Evolutionary conservation across 2,797 vertebrate genomes (phyloP), one percentile per base, ranked within the genome.

Genomic region (Sciurus carolinensis): DNA sequence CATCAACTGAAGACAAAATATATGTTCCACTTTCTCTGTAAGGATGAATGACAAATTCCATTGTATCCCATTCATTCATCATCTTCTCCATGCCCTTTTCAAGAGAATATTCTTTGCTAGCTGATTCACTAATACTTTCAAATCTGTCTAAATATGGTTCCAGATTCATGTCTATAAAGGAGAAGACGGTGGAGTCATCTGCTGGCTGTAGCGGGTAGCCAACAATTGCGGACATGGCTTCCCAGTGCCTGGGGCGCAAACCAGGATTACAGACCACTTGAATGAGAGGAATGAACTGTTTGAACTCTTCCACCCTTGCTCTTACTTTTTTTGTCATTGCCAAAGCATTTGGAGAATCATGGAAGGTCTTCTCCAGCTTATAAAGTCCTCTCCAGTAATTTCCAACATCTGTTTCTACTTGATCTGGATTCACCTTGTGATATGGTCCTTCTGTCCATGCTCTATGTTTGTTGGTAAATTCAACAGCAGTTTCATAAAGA

Each of bases 11-110:
- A 5, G 99, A 99, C 91, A 99, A 98, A 98, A 99, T 99, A 92
- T 87, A 98, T 3, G 99, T 99, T 94, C 99, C 99, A 0, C 98
- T 99, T 97, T 99, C 99, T 94, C 99, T 97, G 57, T 99, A 99
- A 59, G 98, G 72, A 97, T 98, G 98, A 69, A 99, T 98, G 96
- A 72, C 84, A 89, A 99, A 99, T 95, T 99, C 99, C 94, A 99
- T 98, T 82, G 86, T 54, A 7, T 96, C 95, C 99, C 99, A 99
- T 88, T 99, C 99, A 2, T 75, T 91, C 11, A 97, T 97, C 99
- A 99, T 99, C 97, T 99, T 99, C 76, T 98, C 99, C 99, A 99
- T 98, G 96, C 99, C 98, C 97, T 99, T 99, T 95, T 99, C 99
- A 81, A 99, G 97, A 1, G 99, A 99, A 96, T 99, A 96, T 82